Percentiles rank a stretch among this genome's conserved stretches.
phyloP scores from a whole-genome alignment of 2,888 invertebrate species.

The Petrolisthes cinctipes region DNA sequence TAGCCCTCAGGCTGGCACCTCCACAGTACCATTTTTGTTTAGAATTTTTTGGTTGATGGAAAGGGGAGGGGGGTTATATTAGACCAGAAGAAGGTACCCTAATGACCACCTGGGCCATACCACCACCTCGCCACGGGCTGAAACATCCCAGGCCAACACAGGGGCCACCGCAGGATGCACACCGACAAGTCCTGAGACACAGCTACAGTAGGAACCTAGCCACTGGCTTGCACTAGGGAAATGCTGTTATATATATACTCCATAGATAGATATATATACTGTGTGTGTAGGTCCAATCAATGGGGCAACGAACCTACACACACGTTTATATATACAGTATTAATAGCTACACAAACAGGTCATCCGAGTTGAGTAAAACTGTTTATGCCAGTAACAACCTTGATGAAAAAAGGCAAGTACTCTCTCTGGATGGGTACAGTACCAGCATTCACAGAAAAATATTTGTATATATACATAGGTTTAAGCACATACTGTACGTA shows the following conservation, averaged over 20 bases:
- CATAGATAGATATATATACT: background rate
- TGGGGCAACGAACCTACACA: background rate
- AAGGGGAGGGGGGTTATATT: no score
- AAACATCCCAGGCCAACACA: conserved; percentile 33
- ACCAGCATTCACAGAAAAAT: conserved; percentile 13
- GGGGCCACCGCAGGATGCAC: conserved; percentile 25
- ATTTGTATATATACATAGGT: background rate
- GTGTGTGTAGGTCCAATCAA: background rate
- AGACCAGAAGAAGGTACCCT: background rate
- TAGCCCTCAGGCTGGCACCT: no score
- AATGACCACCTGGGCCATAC: background rate
- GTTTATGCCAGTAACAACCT: conserved; percentile 4
- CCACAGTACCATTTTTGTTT: no score
- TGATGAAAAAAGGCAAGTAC: background rate
- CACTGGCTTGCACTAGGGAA: conserved; percentile 24
- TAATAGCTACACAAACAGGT: conserved; percentile 6
- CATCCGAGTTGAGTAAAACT: background rate
- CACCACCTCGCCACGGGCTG: background rate
- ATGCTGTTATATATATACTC: conserved; percentile 9
- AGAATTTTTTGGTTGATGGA: no score
- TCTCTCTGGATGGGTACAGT: background rate
- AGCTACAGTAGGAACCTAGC: conserved; percentile 6
- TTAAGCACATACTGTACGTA: conserved; percentile 4
- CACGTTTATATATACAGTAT: background rate
- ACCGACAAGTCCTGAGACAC: conserved; percentile 23